Evolutionary conservation across 2,113 vertebrate species (phyloP).

Genomic region (Capra hircus): DNA sequence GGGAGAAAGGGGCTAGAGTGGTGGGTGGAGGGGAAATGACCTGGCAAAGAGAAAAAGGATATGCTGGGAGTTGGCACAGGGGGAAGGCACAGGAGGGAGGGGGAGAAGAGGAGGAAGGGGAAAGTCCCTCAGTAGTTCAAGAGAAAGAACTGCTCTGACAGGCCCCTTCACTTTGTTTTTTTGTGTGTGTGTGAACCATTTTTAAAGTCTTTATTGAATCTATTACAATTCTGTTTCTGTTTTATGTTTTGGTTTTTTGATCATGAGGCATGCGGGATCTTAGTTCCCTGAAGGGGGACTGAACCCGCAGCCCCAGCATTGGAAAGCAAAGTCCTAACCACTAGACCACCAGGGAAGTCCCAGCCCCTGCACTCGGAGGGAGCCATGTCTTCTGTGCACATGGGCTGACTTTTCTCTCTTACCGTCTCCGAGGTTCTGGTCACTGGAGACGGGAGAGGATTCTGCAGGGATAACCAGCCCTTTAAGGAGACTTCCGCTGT

Average conservation of each 20-base stretch:
- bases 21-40: not conserved
- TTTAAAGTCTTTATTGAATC: not conserved
- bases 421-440: not conserved
- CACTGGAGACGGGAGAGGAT: not conserved
- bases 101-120: not conserved
- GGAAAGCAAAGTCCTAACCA: not conserved
- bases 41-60: not conserved
- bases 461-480: not conserved
- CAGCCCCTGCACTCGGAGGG: not conserved
- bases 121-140: accelerated
- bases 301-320: not conserved
- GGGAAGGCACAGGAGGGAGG: not conserved
- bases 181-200: not conserved
- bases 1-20: not conserved
- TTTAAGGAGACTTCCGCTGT: conserved; percentile 30
- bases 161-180: not conserved
- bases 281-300: not conserved
- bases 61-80: not conserved
- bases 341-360: not conserved
- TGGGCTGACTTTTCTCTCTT: not conserved
- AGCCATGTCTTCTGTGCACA: not conserved
- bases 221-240: not conserved
- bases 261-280: accelerated
- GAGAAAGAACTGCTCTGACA: not conserved
- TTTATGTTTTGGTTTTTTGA: not conserved